Evolutionary conservation across 2,797 vertebrate species (phyloP).

Genomic region (Taeniopygia guttata): DNA sequence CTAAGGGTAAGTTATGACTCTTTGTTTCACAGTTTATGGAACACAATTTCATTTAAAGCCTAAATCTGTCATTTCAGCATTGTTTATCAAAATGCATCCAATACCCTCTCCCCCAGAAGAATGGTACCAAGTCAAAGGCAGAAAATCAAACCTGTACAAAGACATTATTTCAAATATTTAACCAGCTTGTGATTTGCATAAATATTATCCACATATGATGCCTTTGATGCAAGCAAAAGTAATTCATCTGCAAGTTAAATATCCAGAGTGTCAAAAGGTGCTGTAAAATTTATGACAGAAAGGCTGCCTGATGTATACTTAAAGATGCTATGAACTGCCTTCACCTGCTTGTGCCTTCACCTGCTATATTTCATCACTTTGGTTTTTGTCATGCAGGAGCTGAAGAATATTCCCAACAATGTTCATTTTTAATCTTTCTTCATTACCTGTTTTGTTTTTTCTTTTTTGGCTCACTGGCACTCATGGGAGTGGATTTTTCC

Average conservation of each 20-base stretch:
- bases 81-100: slow-evolving; percentile 76
- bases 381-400: slow-evolving; percentile 15
- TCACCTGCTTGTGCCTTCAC: background rate
- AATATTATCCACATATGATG: slow-evolving; percentile 34
- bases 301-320: background rate
- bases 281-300: slow-evolving; percentile 35
- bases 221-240: slow-evolving; percentile 25
- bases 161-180: slow-evolving; percentile 43
- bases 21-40: slow-evolving; percentile 79
- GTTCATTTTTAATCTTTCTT: slow-evolving; percentile 1
- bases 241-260: slow-evolving; percentile 57
- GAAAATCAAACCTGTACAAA: slow-evolving; percentile 63
- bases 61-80: slow-evolving; percentile 76
- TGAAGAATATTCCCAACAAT: background rate
- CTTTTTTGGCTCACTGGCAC: background rate
- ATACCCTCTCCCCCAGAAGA: slow-evolving; percentile 44
- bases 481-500: background rate
- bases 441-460: background rate
- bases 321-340: background rate
- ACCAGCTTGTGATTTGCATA: slow-evolving; percentile 51
- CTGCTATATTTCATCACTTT: slow-evolving; percentile 29
- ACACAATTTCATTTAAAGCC: slow-evolving; percentile 77
- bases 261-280: background rate
- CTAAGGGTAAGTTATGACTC: slow-evolving; percentile 72
- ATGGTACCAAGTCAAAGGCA: slow-evolving; percentile 57